phyloP scores from a whole-genome alignment of 2,888 invertebrate genomes.

The Meandrusa payeni region DNA sequence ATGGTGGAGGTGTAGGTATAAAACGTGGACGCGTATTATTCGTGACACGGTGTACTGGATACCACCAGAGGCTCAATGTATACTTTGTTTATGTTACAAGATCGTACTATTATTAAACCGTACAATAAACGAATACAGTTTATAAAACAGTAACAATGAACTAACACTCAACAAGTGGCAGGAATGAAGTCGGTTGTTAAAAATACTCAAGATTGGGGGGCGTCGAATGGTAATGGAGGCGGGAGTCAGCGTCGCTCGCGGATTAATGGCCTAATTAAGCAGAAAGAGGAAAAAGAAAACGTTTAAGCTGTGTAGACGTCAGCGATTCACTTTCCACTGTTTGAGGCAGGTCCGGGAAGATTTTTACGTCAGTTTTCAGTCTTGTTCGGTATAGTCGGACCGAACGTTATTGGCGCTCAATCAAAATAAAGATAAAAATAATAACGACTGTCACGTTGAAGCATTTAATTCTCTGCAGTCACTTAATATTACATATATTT shows the following conservation, averaged over 20 bases:
- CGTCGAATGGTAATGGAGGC: slow-evolving; percentile 38
- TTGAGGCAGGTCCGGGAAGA: slow-evolving; percentile 73
- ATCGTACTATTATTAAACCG: too few species aligned
- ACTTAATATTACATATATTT: too few species aligned
- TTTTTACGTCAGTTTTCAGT: slow-evolving; percentile 77
- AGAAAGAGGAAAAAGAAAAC: slow-evolving; percentile 53
- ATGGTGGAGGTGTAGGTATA: too few species aligned
- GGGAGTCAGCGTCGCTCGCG: slow-evolving; percentile 30
- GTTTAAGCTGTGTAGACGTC: slow-evolving; percentile 39
- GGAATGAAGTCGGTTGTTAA: slow-evolving; percentile 26
- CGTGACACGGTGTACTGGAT: too few species aligned
- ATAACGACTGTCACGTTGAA: too few species aligned
- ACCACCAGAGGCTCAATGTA: too few species aligned
- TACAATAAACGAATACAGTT: too few species aligned
- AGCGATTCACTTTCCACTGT: slow-evolving; percentile 50
- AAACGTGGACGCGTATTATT: too few species aligned
- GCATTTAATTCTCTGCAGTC: too few species aligned
- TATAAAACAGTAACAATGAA: too few species aligned
- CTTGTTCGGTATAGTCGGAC: slow-evolving; percentile 47
- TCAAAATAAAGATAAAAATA: too few species aligned
- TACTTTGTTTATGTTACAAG: too few species aligned
- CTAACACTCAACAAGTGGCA: slow-evolving; percentile 33
- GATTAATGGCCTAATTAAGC: slow-evolving; percentile 73
- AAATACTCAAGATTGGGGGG: slow-evolving; percentile 36
- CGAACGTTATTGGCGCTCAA: slow-evolving; percentile 40